Conservation (phyloP, 1,140 invertebrate genomes). For the Scaptomyza hsui region DNA sequence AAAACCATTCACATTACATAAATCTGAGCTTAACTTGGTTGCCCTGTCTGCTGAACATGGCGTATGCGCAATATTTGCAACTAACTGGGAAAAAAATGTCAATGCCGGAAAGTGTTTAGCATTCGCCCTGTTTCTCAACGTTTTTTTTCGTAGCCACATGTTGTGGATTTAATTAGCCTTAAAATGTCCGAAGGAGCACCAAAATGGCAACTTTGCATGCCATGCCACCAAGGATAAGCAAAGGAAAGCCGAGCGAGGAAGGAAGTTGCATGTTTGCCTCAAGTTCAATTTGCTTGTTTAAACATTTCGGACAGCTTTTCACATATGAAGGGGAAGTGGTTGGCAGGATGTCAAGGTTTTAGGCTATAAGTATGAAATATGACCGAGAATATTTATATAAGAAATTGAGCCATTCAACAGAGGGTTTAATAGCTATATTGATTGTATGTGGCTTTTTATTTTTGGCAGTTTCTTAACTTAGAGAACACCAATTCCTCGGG, state of each 20-base stretch:
- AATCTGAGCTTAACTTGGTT: constrained; percentile 44
- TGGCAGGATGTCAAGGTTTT: constrained; percentile 18
- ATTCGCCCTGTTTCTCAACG: constrained; percentile 48
- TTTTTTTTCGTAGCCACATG: constrained; percentile 17
- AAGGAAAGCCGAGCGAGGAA: constrained; percentile 44
- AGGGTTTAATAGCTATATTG: too few relatives aligned
- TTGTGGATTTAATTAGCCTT: constrained; percentile 76
- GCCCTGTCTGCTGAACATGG: constrained; percentile 42
- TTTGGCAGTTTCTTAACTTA: not conserved
- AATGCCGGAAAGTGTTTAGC: constrained; percentile 78
- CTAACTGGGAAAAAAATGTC: constrained; percentile 58
- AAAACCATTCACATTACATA: constrained; percentile 56
- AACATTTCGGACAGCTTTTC: constrained; percentile 45
- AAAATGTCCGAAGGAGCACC: constrained; percentile 51
- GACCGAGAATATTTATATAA: not conserved
- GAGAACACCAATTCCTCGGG: constrained; percentile 69
- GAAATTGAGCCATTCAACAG: too few relatives aligned
- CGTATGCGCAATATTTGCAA: constrained; percentile 72
- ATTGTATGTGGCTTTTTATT: too few relatives aligned
- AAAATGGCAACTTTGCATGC: constrained; percentile 70
- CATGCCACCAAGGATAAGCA: constrained; percentile 44
- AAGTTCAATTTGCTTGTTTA: constrained; percentile 71
- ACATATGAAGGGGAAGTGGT: not conserved
- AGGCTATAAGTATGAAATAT: constrained; percentile 2
- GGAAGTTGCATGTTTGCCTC: constrained; percentile 68